Evolutionary conservation across 2,113 vertebrate species (phyloP).

Genomic region (Puma concolor): DNA sequence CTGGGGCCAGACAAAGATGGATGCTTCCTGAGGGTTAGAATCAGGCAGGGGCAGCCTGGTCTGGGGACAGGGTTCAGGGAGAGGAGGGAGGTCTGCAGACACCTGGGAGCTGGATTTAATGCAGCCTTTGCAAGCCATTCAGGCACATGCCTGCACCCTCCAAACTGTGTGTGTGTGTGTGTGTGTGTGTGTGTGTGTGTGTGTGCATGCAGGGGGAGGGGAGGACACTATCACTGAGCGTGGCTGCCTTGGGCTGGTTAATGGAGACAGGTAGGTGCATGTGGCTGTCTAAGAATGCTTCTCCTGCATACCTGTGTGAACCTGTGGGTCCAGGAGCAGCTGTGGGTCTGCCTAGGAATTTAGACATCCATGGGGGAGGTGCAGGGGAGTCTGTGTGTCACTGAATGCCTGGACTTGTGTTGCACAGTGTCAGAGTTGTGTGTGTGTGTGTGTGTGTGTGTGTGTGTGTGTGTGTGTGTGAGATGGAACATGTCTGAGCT

Average conservation of each 20-base stretch:
- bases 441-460: not conserved
- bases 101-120: not conserved
- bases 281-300: constrained; percentile 69
- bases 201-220: not conserved
- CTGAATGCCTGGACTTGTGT: constrained; percentile 34
- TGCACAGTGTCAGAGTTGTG: not conserved
- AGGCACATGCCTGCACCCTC: not conserved
- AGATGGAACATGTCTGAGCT: not conserved
- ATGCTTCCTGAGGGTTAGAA: not conserved
- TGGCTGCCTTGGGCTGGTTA: constrained; percentile 65
- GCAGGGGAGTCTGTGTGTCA: not conserved
- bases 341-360: constrained; percentile 70
- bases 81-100: not conserved
- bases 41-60: not conserved
- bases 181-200: not conserved
- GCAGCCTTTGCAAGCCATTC: not conserved
- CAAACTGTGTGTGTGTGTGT: not conserved
- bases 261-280: constrained; percentile 76
- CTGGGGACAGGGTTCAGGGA: not conserved
- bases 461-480: too few species aligned
- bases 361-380: constrained; percentile 32
- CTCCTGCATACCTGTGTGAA: constrained; percentile 64
- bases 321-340: constrained; percentile 58
- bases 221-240: not conserved
- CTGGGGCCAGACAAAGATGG: not conserved